These are phyloP conservation scores for Okapia johnstoni DNA, from an alignment of 2,113 vertebrate species.

Conservation along the genomic window DNA sequence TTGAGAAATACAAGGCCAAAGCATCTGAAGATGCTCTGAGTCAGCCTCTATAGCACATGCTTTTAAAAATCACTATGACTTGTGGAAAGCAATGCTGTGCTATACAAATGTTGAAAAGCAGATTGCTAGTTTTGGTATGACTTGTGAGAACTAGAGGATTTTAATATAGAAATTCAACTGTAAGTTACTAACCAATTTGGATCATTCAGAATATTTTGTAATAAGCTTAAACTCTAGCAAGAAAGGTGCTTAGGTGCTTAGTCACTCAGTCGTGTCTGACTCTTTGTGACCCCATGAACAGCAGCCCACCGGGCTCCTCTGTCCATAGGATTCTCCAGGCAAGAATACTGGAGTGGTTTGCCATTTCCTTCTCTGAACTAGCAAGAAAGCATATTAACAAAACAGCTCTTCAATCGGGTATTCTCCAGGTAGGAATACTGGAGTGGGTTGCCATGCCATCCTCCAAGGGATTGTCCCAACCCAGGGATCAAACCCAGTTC, in stretches of 20 bases:
- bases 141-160: not conserved
- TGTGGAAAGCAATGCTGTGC: not conserved
- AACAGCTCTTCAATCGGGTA: not conserved
- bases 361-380: not conserved
- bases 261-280: not conserved
- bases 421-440: not conserved
- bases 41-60: not conserved
- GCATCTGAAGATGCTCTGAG: not conserved
- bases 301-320: not conserved
- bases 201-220: conserved; percentile 1
- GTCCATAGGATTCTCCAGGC: not conserved
- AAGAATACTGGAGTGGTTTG: not conserved
- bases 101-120: not conserved
- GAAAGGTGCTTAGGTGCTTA: not conserved
- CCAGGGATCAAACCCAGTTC: not conserved
- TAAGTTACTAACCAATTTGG: not conserved
- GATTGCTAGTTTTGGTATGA: not conserved
- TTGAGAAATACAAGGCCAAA: not conserved
- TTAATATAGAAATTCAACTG: not conserved
- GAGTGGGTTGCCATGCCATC: not conserved
- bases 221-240: not conserved
- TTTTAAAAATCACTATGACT: conserved; percentile 21
- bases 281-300: not conserved
- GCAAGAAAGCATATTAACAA: not conserved
- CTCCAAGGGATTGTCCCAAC: not conserved